phyloP scores from a whole-genome alignment of 1,140 invertebrate genomes.

The Bombus waltoni region DNA sequence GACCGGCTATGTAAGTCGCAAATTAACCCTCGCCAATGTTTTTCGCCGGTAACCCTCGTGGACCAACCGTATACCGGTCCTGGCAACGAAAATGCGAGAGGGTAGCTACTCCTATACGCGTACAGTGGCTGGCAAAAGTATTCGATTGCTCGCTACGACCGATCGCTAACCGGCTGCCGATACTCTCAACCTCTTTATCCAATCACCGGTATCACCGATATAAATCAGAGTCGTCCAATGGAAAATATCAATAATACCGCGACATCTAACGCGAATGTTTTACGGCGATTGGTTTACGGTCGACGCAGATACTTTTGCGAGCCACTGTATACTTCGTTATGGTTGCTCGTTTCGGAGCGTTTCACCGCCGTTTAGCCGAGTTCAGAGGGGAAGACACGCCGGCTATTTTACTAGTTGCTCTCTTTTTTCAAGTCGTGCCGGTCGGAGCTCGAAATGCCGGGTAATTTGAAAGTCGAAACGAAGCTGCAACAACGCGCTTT shows the following conservation, averaged over 20 bases:
- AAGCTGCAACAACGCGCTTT: background rate
- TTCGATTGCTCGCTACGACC: no score
- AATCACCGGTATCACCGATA: accelerated
- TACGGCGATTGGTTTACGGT: no score
- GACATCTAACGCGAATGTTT: no score
- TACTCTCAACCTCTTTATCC: no score
- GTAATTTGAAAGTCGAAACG: conserved; percentile 46
- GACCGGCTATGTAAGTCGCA: background rate
- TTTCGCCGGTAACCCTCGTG: background rate
- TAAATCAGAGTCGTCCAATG: no score
- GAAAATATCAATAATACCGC: no score
- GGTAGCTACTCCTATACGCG: background rate
- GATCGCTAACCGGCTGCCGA: no score
- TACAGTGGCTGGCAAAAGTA: background rate
- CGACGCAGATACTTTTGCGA: background rate
- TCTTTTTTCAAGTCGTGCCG: conserved; percentile 38
- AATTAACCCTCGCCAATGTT: conserved; percentile 42
- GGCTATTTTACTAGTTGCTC: conserved; percentile 54
- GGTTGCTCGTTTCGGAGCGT: conserved; percentile 48
- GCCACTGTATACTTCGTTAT: background rate
- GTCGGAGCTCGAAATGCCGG: conserved; percentile 38
- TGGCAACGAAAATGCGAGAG: conserved; percentile 10
- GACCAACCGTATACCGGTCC: background rate
- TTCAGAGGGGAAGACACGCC: conserved; percentile 46
- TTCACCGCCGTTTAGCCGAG: conserved; percentile 39